Base-by-base conservation (phyloP, 2,888 invertebrate species). In the Stenurella melanura region DNA sequence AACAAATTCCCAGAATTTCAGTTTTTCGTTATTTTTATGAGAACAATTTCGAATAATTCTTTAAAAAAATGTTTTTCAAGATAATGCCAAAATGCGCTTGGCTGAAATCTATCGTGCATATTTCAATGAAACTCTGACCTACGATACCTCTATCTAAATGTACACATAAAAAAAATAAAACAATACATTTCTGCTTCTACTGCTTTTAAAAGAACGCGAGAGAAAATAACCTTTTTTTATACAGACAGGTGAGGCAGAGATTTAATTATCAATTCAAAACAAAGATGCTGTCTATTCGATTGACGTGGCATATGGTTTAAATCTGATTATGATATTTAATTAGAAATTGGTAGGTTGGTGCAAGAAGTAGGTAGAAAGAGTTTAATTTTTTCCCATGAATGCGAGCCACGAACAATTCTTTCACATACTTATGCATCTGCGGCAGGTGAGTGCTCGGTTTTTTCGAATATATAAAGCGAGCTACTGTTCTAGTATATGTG, bases 391-490 rank as follows among this genome's bases (percentile, higher is more conserved):
- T 70, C 70, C 60, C 70, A 70, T 18, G 34, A 17, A 54, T 54
- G 10, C 26, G 26, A 67, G 54, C 17, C 10, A 10, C 9, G 15
- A 50, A 67, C 57, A 72, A 76, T 77, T 76, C 57, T 26, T 72
- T 68, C 79, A 64, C 76, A 77, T 74, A 74, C 73, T 72, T 76
- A 76, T 69, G 73, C 79, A 80, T 80, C 79, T 80, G 79, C 79
- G 67, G 79, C 79, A 80, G 79, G 79, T 80, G 78, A 63, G 38
- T 67, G 71, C 38, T 71, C n/a, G n/a, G 17, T 63, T 72, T 63
- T 70, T 72, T 72, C 61, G n/a, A 21, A 54, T 61, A 21, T n/a
- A 10, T 63, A 54, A 72, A 61, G 54, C n/a, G 6, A 21, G 72
- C 72, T 63, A 72, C 71, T 63, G 70, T 71, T 61, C 63, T 63